Base-by-base conservation (phyloP, 2,113 vertebrate species). In the Potamarius usumacintae region DNA sequence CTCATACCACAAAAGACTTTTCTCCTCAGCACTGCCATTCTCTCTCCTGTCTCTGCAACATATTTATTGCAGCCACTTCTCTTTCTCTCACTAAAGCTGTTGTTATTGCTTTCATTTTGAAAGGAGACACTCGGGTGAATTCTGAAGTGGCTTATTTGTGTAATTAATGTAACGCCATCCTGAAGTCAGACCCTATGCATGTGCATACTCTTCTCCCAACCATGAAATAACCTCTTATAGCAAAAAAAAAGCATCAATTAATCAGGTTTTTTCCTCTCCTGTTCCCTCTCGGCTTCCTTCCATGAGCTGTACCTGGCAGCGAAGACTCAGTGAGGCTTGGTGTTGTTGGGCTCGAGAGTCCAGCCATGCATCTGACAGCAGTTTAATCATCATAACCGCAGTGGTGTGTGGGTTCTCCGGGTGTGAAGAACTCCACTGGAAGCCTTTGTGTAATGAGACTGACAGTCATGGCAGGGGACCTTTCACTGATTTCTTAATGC, bases 321-420 rank as follows among this genome's bases (percentile, higher is more conserved):
- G 67, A 86, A 79, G 65, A 52, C 74, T 88, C 18, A 9, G 42
- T 72, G 80, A 88, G 69, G 48, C 86, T 85, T 81, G 65, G 53
- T 78, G 78, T 63, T 85, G 84, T 72, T 58, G 48, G 90, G 86
- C 92, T 93, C 87, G 89, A 90, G 90, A 92, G 92, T 92, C 92
- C 92, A 90, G 89, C 87, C 89, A 92, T 87, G 89, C 91, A 92
- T 94, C 90, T 92, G 92, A 91, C 87, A 92, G 90, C 89, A 91
- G 92, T 92, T 94, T 92, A 91, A 93, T 94, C 89, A 92, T 92
- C 92, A 88, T 92, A 92, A 91, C 91, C 88, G 86, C 88, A 86
- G 89, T 86, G 81, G 91, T 92, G 90, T 89, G 87, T 88, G 83
- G 86, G 81, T 80, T 93, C 90, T 92, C 91, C 90, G 88, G 72